Percentiles rank a stretch among this genome's conserved stretches.
These are phyloP conservation scores for Habrosyne pyritoides DNA, from an alignment of 2,888 invertebrate species.

Conservation along the genomic window DNA sequence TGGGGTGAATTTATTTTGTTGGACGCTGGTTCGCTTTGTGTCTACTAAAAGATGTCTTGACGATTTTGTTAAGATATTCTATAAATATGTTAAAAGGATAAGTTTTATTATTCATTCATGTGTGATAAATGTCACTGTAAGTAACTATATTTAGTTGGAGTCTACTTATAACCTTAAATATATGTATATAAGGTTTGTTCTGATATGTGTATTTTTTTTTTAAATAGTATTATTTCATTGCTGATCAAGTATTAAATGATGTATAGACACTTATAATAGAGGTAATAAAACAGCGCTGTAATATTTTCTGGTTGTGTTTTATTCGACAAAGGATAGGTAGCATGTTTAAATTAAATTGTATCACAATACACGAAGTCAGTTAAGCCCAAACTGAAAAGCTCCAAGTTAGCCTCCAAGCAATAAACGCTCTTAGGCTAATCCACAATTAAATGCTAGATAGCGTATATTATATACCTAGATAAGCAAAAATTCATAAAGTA, in stretches of 20 bases:
- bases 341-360: background rate
- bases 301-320: too few species aligned
- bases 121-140: background rate
- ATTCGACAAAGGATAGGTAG: background rate
- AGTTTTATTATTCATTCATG: background rate
- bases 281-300: too few species aligned
- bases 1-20: constrained; percentile 11
- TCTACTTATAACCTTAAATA: too few species aligned
- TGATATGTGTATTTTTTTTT: too few species aligned
- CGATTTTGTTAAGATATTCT: background rate
- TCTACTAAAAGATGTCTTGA: background rate
- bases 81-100: background rate
- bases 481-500: constrained; percentile 38
- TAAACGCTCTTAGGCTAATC: constrained; percentile 13
- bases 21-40: constrained; percentile 1
- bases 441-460: constrained; percentile 32
- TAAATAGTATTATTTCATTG: too few species aligned
- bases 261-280: too few species aligned
- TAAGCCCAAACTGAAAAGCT: constrained; percentile 2
- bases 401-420: constrained; percentile 1
- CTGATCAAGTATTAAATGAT: too few species aligned
- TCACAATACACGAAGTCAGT: background rate
- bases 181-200: too few species aligned
- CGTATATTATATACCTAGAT: constrained; percentile 29
- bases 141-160: background rate